Evolutionary conservation across 2,888 invertebrate species (phyloP).

Genomic region (Celastrina argiolus): DNA sequence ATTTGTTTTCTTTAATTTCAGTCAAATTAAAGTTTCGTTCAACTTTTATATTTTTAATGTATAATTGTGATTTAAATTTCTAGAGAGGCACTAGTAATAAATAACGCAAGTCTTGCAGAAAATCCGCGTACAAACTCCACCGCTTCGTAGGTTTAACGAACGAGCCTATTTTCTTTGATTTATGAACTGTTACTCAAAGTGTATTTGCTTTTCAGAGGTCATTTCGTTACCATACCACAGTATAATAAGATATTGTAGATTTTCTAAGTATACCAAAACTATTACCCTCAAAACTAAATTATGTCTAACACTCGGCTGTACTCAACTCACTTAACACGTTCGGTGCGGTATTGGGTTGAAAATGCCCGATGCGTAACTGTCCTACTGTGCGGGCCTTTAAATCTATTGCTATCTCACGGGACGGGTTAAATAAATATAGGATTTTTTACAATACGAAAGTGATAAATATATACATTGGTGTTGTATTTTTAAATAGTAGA

Average conservation of each 20-base stretch:
- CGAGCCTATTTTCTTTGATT: not conserved
- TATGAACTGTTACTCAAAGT: constrained; percentile 7
- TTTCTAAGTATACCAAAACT: constrained; percentile 3
- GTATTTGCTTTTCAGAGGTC: not conserved
- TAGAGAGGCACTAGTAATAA: not conserved
- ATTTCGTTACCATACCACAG: not conserved
- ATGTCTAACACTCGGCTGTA: not conserved
- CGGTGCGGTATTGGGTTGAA: no score
- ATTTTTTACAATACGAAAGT: no score
- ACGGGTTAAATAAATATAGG: no score
- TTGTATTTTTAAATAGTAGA: no score
- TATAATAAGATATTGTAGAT: not conserved
- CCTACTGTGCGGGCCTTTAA: no score
- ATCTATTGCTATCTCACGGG: no score
- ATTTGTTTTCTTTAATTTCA: no score
- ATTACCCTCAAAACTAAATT: constrained; percentile 2
- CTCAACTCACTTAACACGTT: no score
- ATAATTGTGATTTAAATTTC: not conserved
- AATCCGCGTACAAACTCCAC: not conserved
- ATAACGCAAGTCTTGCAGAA: constrained; percentile 3
- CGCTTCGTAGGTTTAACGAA: not conserved
- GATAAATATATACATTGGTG: no score
- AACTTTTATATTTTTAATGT: no score
- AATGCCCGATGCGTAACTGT: no score
- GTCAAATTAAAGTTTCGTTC: no score